These are phyloP conservation scores for Eunapius fragilis DNA, from an alignment of 37 sponge, comb jelly and placozoan genomes.

Conservation along the genomic window DNA sequence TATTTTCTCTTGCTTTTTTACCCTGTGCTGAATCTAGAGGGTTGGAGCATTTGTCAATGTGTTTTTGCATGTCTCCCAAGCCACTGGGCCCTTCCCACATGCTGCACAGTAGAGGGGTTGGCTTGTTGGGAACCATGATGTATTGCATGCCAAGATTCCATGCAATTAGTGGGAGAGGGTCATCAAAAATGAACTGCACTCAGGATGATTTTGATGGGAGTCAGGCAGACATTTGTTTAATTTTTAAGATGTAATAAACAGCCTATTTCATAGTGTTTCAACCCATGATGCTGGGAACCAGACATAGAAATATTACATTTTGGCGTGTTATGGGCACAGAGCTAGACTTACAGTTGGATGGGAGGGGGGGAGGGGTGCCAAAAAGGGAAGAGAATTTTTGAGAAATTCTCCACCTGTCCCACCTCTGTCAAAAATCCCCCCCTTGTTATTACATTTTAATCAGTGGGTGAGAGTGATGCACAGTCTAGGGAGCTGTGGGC, in stretches of 20 bases:
- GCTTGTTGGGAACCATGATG: background rate
- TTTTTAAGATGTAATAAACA: too few relatives aligned
- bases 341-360: too few relatives aligned
- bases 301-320: background rate
- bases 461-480: background rate
- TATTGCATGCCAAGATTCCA: background rate
- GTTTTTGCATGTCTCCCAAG: background rate
- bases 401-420: background rate
- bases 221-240: too few relatives aligned
- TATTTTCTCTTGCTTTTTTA: too few relatives aligned
- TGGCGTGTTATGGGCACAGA: background rate
- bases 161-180: background rate
- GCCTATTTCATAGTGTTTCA: too few relatives aligned
- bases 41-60: too few relatives aligned
- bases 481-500: background rate
- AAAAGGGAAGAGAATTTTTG: background rate
- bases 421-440: background rate
- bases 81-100: background rate
- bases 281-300: background rate
- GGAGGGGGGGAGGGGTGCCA: background rate
- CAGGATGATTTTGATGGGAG: too few relatives aligned
- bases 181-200: background rate
- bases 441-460: background rate
- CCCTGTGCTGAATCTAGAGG: too few relatives aligned
- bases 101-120: background rate